These are phyloP conservation scores for Otolemur crassicaudatus DNA, from an alignment of 2,797 vertebrate genomes.

Conservation along the genomic window DNA sequence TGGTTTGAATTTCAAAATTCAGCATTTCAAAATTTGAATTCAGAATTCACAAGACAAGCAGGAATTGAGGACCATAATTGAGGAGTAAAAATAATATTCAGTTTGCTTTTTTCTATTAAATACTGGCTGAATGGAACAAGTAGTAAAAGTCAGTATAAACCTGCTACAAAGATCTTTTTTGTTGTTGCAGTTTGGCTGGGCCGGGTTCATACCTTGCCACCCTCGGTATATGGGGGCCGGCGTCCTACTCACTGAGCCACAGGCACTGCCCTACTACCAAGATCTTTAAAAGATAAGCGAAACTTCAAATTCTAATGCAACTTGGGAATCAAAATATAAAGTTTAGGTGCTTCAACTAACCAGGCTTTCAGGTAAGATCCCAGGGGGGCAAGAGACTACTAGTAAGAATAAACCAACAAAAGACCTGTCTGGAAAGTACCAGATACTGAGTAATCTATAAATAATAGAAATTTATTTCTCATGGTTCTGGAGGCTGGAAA, in stretches of 20 bases:
- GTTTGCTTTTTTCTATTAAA: background rate
- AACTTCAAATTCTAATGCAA: background rate
- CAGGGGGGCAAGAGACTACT: background rate
- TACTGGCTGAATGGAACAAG: background rate
- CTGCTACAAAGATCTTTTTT: background rate
- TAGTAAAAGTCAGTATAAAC: background rate
- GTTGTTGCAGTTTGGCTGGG: too few relatives aligned
- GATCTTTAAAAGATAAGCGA: background rate
- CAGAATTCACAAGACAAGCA: background rate
- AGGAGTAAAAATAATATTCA: background rate
- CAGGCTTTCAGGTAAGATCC: background rate
- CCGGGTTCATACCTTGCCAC: too few relatives aligned
- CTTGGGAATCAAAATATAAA: background rate
- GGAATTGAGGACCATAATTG: background rate
- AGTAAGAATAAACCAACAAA: background rate
- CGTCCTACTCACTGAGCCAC: too few relatives aligned
- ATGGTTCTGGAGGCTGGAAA: background rate
- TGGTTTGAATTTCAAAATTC: background rate
- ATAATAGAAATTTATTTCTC: background rate
- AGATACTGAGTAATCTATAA: background rate
- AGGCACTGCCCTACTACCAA: background rate
- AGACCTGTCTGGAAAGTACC: background rate
- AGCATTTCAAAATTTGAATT: slow-evolving; percentile 1
- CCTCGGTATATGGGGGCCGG: too few relatives aligned
- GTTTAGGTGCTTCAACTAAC: background rate